Base-by-base conservation (phyloP, 2,113 vertebrate genomes). In the Thamnophis sirtalis region DNA sequence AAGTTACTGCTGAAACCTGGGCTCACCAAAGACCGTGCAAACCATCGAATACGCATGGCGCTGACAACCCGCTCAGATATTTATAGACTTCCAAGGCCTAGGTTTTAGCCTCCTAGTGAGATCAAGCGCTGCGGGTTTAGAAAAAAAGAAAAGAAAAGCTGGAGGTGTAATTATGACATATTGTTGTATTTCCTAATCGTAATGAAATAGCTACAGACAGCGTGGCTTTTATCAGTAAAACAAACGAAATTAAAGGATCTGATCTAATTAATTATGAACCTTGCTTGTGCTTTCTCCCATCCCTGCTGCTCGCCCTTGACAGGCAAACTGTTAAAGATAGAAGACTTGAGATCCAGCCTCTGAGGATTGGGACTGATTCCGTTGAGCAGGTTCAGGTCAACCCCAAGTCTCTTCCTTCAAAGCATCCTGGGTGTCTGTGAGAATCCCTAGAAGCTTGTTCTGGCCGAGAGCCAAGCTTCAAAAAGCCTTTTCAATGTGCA, bases 381-480 rank as follows among this genome's bases (percentile, higher is more conserved):
- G 97, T 4, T 33, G 95, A 97, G 95, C 95, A 97, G 94, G 97
- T 97, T 97, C 96, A 96, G 98, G 97, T 98, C 98, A 98, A 96
- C 97, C 97, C 97, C 97, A 97, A 92, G 97, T 97, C 96, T 96
- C 97, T 97, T 95, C 96, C 97, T 98, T 98, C 98, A 98, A 98
- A 98, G 97, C 96, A 97, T 98, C 97, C 96, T 97, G 97, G 97
- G 96, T 98, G 97, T 97, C 97, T 98, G 96, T 94, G 89, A 98
- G 98, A 97, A 97, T 97, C 98, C 96, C 97, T 96, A 96, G 96
- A 96, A 97, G 97, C 97, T 97, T 96, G 96, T 97, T 97, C 97
- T 98, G 98, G 98, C 97, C 97, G 96, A 97, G 96, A 98, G 98
- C 98, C 98, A 98, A 96, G 95, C 97, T 98, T 98, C 98, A 98